A percentile compares a stretch with the other conserved stretches of the same genome.
phyloP scores from a whole-genome alignment of 1,140 invertebrate species.

The Adelges cooleyi region DNA sequence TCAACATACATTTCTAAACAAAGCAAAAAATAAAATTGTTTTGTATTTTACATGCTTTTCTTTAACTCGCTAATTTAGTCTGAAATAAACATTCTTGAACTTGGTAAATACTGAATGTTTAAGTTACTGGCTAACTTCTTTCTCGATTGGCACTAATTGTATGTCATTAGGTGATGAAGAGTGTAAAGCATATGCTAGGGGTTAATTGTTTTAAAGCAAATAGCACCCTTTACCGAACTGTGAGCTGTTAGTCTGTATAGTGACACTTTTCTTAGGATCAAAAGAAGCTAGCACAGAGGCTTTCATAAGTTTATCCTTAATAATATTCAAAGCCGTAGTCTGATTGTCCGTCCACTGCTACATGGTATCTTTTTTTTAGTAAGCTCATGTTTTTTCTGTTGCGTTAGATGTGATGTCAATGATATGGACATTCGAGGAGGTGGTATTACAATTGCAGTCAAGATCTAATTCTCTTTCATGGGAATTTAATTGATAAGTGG shows the following conservation, averaged over 20 bases:
- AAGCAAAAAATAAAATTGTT: neutral
- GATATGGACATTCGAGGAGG: no score
- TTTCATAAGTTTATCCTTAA: slow-evolving; percentile 34
- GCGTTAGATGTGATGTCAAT: no score
- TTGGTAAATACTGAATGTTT: neutral
- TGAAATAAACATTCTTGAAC: neutral
- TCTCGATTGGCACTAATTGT: slow-evolving; percentile 32
- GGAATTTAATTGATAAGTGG: no score
- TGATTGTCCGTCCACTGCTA: slow-evolving; percentile 37
- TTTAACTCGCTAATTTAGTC: neutral
- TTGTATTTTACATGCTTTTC: neutral
- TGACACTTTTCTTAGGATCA: neutral
- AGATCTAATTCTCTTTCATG: no score
- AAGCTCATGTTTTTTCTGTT: no score
- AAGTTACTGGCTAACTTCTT: neutral
- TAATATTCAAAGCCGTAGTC: slow-evolving; percentile 34
- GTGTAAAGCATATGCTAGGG: slow-evolving; percentile 32
- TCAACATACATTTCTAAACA: neutral
- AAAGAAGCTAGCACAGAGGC: neutral
- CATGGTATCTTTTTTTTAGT: slow-evolving; percentile 37
- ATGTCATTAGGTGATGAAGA: slow-evolving; percentile 31
- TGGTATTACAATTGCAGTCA: no score
- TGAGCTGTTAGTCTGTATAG: slow-evolving; percentile 35
- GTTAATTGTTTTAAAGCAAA: slow-evolving; percentile 33
- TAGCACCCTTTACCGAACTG: slow-evolving; percentile 34